phyloP scores from a whole-genome alignment of 2,797 vertebrate genomes.

The Lagorchestes hirsutus region DNA sequence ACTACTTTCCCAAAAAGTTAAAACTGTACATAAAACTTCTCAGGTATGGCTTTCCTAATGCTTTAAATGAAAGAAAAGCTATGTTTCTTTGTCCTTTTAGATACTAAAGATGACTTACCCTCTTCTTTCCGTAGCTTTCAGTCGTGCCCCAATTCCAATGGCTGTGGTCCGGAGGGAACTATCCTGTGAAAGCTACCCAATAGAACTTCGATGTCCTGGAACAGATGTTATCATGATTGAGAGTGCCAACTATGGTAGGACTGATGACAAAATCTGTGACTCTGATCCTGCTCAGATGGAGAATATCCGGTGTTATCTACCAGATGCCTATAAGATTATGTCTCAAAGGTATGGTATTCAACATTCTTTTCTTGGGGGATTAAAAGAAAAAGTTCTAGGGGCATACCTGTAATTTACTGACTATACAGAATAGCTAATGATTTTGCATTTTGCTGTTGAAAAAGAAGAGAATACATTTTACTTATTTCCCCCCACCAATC shows the following conservation, averaged over 20 bases:
- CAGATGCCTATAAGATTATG: slow-evolving; percentile 99
- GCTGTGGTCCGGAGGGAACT: slow-evolving; percentile 98
- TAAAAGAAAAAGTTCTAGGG: background rate
- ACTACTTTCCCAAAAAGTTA: slow-evolving; percentile 3
- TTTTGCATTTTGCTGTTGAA: slow-evolving; percentile 29
- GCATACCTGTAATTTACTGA: background rate
- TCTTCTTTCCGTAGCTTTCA: slow-evolving; percentile 89
- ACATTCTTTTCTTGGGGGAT: slow-evolving; percentile 48
- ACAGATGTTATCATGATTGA: slow-evolving; percentile 99
- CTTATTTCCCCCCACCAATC: background rate
- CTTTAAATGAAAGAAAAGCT: background rate
- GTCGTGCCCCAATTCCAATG: slow-evolving; percentile 97
- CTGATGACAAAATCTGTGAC: slow-evolving; percentile 99
- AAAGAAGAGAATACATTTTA: slow-evolving; percentile 16
- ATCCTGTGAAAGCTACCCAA: slow-evolving; percentile 98
- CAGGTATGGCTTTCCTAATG: background rate
- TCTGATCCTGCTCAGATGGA: slow-evolving; percentile 99
- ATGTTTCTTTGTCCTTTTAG: background rate
- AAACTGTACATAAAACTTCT: background rate
- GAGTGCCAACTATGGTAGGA: slow-evolving; percentile 99
- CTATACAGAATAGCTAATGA: background rate
- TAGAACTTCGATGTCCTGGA: slow-evolving; percentile 98
- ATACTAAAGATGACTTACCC: slow-evolving; percentile 28
- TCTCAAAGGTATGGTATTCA: slow-evolving; percentile 92
- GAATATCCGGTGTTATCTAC: slow-evolving; percentile 98